phyloP scores from a whole-genome alignment of 2,113 vertebrate species.

The Damaliscus lunatus region DNA sequence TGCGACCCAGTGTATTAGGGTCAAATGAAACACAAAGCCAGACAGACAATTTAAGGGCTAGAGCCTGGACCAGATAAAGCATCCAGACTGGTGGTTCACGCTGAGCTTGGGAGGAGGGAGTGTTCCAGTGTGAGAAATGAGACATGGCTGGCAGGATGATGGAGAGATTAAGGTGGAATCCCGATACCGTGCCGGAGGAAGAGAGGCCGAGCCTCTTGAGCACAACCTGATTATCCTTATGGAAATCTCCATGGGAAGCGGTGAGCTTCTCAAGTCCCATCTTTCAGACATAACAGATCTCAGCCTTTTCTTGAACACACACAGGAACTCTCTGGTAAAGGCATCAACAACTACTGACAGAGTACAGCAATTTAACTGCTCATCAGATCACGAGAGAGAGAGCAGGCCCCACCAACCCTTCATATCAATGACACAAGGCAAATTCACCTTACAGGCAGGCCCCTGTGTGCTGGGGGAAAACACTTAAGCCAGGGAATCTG shows the following conservation, averaged over 20 bases:
- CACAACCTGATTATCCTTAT: conserved; percentile 60
- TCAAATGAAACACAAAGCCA: conserved; percentile 78
- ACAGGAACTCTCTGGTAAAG: conserved; percentile 47
- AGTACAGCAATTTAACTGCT: neutral
- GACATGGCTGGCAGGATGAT: conserved; percentile 60
- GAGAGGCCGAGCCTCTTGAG: conserved; percentile 18
- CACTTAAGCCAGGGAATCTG: neutral
- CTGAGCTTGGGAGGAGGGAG: conserved; percentile 36
- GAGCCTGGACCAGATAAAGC: conserved; percentile 66
- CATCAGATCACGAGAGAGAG: neutral
- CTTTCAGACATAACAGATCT: conserved; percentile 22
- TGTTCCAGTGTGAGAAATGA: conserved; percentile 55
- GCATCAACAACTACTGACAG: neutral
- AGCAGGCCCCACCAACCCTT: neutral
- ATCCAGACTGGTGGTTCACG: conserved; percentile 47
- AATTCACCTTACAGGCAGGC: neutral
- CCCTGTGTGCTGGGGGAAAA: neutral
- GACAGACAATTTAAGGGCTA: conserved; percentile 69
- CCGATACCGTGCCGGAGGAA: conserved; percentile 20
- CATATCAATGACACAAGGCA: neutral
- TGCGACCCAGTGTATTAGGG: conserved; percentile 67
- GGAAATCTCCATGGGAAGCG: conserved; percentile 60
- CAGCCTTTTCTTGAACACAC: neutral
- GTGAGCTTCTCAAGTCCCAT: conserved; percentile 47
- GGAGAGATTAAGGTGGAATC: conserved; percentile 58